phyloP scores from a whole-genome alignment of 2,113 vertebrate genomes.

The Aviceda subcristata region DNA sequence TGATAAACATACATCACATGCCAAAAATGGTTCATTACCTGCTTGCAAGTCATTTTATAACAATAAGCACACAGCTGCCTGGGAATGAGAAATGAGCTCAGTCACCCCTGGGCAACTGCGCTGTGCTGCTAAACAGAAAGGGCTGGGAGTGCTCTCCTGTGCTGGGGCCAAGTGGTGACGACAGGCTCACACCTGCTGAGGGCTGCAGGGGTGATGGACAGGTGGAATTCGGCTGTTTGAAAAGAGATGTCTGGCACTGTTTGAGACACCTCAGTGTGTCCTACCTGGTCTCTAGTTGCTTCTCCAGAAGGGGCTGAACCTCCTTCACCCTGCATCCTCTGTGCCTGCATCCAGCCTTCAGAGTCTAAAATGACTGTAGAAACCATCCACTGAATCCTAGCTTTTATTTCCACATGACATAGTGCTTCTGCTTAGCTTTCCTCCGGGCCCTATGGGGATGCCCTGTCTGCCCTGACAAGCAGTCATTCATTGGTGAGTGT shows the following conservation, averaged over 20 bases:
- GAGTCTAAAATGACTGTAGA: neutral
- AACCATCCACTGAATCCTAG: neutral
- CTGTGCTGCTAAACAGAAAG: neutral
- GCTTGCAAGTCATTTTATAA: neutral
- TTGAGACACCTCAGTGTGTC: neutral
- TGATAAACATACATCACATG: neutral
- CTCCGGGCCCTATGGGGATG: fast-evolving
- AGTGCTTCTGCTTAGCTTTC: neutral
- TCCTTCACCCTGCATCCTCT: neutral
- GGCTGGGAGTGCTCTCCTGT: neutral
- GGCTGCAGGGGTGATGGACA: neutral
- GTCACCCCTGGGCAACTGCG: neutral
- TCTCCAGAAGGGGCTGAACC: neutral
- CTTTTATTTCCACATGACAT: neutral
- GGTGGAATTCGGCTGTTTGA: neutral
- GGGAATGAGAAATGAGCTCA: neutral
- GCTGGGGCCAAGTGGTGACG: fast-evolving
- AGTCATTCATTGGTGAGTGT: neutral
- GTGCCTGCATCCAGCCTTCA: neutral
- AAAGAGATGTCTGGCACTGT: neutral
- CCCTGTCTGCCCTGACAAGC: too few species aligned
- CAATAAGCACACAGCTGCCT: neutral
- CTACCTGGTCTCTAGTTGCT: neutral
- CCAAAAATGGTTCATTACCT: neutral
- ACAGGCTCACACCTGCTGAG: neutral